Base-by-base conservation (phyloP, 2,113 vertebrate species). In the Larimichthys crocea region DNA sequence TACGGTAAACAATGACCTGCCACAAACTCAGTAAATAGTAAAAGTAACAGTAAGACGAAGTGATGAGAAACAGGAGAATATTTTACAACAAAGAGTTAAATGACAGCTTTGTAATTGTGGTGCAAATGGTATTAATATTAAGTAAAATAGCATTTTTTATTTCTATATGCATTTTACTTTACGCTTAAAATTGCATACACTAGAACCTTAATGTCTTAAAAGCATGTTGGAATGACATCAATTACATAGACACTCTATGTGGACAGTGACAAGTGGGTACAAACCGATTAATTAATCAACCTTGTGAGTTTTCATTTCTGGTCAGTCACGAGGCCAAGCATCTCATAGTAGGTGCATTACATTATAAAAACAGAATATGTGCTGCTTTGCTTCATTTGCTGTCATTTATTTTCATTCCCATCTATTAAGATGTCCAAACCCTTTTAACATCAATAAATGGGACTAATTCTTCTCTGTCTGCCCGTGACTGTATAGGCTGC, bases 401-500 rank as follows among this genome's bases (percentile, higher is more conserved):
- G 61, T 82, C 85, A 90, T 83, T 84, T 80, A 83, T 88, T 92
- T 90, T 81, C 80, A 86, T 91, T 85, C 76, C 76, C 63, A 79
- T 90, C 89, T 85, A 86, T 91, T 92, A 89, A 92, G 86, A 83
- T 78, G 83, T 89, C 90, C 84, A 88, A 91, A 89, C 74, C 87
- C 79, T 92, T 88, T 91, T 87, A 91, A 86, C 90, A 88, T 91
- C 88, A 87, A 86, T 83, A 88, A 90, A 91, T 87, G 82, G 64
- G 83, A 76, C 83, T 86, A 87, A 92, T 92, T 90, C 81, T 46
- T 91, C 88, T 83, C 79, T 86, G 86, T 87, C 85, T 82, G 82
- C 31, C 76, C 84, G 65, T 56, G 69, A 89, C 72, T 89, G 85
- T 86, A 86, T 46, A 61, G 71, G 50, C 85, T 85, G 73, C 73